Conservation (phyloP, 2,797 vertebrate genomes). For the Coregonus sp. region DNA sequence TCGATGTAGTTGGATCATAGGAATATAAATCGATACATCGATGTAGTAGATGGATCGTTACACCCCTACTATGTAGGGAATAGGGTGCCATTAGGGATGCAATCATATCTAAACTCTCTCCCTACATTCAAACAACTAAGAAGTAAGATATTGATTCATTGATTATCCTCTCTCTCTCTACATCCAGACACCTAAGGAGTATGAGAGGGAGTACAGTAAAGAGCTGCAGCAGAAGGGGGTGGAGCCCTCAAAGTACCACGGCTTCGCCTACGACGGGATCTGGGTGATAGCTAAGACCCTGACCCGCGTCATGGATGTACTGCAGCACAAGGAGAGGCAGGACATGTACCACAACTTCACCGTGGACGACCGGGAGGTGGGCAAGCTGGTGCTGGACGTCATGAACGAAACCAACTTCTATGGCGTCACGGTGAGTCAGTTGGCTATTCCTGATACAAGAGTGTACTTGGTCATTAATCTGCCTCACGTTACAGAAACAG, state of each 20-base stretch:
- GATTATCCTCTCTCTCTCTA: not conserved
- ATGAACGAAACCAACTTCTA: slow-evolving; percentile 99
- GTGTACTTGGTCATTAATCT: too few species aligned
- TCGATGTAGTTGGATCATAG: too few species aligned
- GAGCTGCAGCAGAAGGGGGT: slow-evolving; percentile 88
- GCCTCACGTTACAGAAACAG: too few species aligned
- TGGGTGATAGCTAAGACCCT: slow-evolving; percentile 98
- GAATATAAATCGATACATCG: too few species aligned
- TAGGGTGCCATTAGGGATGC: not conserved
- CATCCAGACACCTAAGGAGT: slow-evolving; percentile 92
- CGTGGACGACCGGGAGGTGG: slow-evolving; percentile 91
- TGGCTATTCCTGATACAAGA: too few species aligned
- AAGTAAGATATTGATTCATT: too few species aligned
- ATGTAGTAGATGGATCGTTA: too few species aligned
- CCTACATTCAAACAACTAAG: too few species aligned
- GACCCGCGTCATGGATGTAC: slow-evolving; percentile 91
- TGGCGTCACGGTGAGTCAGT: slow-evolving; percentile 90
- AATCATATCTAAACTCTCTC: not conserved
- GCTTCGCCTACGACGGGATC: slow-evolving; percentile 98
- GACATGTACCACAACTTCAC: slow-evolving; percentile 92
- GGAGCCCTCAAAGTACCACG: slow-evolving; percentile 97
- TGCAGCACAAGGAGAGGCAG: slow-evolving; percentile 83
- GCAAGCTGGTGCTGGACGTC: slow-evolving; percentile 93
- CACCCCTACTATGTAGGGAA: not conserved
- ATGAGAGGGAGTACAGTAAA: slow-evolving; percentile 91